A percentile compares a stretch with the other conserved stretches of the same genome.
phyloP scores from a whole-genome alignment of 2,113 vertebrate species.

The Corythornis vintsioides region DNA sequence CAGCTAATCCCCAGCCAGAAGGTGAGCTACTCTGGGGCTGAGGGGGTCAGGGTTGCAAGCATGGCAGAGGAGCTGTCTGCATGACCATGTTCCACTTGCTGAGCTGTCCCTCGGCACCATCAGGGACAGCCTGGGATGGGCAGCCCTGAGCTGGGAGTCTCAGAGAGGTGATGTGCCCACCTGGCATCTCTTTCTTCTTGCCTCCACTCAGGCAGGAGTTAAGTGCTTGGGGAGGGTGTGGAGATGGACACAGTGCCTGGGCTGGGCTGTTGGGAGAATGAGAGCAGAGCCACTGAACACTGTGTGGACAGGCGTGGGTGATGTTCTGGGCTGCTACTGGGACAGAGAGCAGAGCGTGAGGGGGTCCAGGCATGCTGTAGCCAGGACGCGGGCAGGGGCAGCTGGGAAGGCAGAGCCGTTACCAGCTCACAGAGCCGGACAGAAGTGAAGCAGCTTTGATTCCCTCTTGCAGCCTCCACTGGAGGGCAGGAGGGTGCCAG shows the following conservation, averaged over 20 bases:
- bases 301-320: rapidly evolving
- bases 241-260: not conserved
- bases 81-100: rapidly evolving
- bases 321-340: not conserved
- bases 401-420: not conserved
- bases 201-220: not conserved
- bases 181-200: not conserved
- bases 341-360: not conserved
- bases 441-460: not conserved
- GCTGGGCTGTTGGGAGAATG: not conserved
- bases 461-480: not conserved
- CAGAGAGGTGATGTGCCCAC: not conserved
- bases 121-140: rapidly evolving
- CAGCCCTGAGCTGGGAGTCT: not conserved
- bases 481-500: constrained; percentile 34
- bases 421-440: not conserved
- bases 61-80: not conserved
- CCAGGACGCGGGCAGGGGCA: not conserved
- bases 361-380: not conserved
- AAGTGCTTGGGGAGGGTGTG: not conserved
- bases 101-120: not conserved
- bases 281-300: not conserved
- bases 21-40: constrained; percentile 67
- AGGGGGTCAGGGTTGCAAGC: rapidly evolving
- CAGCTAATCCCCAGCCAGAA: constrained; percentile 88